These are phyloP conservation scores for Listronotus bonariensis DNA, from an alignment of 1,140 invertebrate genomes.

Conservation along the genomic window DNA sequence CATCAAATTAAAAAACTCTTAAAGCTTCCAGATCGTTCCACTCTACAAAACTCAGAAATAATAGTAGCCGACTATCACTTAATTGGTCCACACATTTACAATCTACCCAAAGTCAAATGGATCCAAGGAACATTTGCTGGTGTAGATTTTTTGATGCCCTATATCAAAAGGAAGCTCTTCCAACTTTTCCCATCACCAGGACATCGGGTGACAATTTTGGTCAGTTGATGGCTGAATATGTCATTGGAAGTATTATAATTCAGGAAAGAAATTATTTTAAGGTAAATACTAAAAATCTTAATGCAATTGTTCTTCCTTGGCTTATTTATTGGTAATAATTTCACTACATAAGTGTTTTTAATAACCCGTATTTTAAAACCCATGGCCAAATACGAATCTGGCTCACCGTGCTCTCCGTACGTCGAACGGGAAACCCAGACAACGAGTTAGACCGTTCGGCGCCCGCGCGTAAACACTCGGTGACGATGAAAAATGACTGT, in stretches of 20 bases:
- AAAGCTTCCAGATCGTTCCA: constrained; percentile 24
- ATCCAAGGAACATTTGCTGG: constrained; percentile 61
- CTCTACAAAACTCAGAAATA: constrained; percentile 44
- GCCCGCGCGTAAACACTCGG: too few relatives aligned
- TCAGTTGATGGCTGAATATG: constrained; percentile 62
- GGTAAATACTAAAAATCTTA: neutral
- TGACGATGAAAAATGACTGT: too few relatives aligned
- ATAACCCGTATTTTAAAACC: too few relatives aligned
- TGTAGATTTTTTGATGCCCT: constrained; percentile 49
- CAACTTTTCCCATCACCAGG: constrained; percentile 52
- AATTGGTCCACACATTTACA: constrained; percentile 51
- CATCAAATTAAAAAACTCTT: too few relatives aligned
- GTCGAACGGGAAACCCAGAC: too few relatives aligned
- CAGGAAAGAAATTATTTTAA: constrained; percentile 57
- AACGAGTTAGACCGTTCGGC: too few relatives aligned
- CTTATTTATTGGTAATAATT: too few relatives aligned
- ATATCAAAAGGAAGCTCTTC: constrained; percentile 42
- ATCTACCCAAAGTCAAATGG: constrained; percentile 57
- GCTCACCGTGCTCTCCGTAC: too few relatives aligned
- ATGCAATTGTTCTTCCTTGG: neutral
- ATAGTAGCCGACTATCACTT: constrained; percentile 56
- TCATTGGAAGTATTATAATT: constrained; percentile 60
- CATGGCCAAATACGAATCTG: too few relatives aligned
- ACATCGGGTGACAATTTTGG: constrained; percentile 58
- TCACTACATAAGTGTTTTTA: too few relatives aligned